These are phyloP conservation scores for Picathartes gymnocephalus DNA, from an alignment of 2,113 vertebrate genomes.

Conservation along the genomic window DNA sequence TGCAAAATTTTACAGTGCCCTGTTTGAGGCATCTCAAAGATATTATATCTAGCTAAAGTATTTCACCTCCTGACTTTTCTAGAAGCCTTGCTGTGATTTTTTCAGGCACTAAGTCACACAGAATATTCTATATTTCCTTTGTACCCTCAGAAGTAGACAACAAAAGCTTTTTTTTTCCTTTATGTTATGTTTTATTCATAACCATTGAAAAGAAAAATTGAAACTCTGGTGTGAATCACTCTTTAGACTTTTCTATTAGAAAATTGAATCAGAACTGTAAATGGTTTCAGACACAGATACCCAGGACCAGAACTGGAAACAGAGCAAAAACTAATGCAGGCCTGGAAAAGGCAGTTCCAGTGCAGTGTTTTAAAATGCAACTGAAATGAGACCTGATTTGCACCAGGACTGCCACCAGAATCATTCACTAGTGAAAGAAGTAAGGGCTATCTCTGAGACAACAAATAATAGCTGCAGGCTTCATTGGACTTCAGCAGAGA, in stretches of 20 bases:
- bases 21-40: conserved; percentile 16
- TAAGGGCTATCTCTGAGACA: not conserved
- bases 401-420: not conserved
- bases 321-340: not conserved
- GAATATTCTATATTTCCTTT: conserved; percentile 55
- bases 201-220: conserved; percentile 46
- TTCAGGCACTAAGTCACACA: conserved; percentile 44
- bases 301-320: not conserved
- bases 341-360: not conserved
- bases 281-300: not conserved
- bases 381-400: not conserved
- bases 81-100: conserved; percentile 54
- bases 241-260: conserved; percentile 27
- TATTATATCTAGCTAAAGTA: not conserved
- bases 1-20: not conserved
- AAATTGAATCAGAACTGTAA: conserved; percentile 35
- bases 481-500: not conserved
- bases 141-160: conserved; percentile 49
- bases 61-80: conserved; percentile 48
- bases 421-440: not conserved
- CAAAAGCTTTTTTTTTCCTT: not conserved
- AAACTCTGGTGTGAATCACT: conserved; percentile 8
- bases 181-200: conserved; percentile 58
- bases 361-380: not conserved
- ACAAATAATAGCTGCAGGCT: not conserved